Evolutionary conservation across 1,140 invertebrate species (phyloP).

Genomic region (Lucilia cuprina): DNA sequence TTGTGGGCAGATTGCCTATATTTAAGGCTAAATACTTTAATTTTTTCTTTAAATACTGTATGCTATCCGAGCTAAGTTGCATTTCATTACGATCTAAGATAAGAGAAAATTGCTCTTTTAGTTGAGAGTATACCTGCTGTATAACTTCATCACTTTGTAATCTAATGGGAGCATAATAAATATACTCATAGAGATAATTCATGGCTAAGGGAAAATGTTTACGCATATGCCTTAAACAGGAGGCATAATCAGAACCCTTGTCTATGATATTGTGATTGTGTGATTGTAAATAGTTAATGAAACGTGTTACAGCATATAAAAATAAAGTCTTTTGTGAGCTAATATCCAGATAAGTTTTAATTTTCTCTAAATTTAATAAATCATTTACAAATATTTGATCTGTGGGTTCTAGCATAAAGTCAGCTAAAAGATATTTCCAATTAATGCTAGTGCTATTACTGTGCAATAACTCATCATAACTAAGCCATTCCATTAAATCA

Average conservation of each 20-base stretch:
- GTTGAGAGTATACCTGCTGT: not conserved
- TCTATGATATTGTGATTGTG: not conserved
- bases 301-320: not conserved
- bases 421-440: not conserved
- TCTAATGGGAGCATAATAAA: not conserved
- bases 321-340: not conserved
- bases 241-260: not conserved
- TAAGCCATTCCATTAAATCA: not conserved
- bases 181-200: conserved; percentile 20
- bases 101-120: not conserved
- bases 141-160: not conserved
- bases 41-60: not conserved
- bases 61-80: not conserved
- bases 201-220: not conserved
- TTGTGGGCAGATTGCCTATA: conserved; percentile 23
- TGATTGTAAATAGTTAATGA: not conserved
- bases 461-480: not conserved
- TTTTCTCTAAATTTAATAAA: not conserved
- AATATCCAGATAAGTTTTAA: not conserved
- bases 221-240: conserved; percentile 27
- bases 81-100: not conserved
- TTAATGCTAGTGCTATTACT: not conserved
- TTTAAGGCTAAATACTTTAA: not conserved
- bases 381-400: not conserved
- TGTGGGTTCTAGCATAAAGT: not conserved